phyloP scores from a whole-genome alignment of 2,888 invertebrate genomes.

The Willowsia nigromaculata region DNA sequence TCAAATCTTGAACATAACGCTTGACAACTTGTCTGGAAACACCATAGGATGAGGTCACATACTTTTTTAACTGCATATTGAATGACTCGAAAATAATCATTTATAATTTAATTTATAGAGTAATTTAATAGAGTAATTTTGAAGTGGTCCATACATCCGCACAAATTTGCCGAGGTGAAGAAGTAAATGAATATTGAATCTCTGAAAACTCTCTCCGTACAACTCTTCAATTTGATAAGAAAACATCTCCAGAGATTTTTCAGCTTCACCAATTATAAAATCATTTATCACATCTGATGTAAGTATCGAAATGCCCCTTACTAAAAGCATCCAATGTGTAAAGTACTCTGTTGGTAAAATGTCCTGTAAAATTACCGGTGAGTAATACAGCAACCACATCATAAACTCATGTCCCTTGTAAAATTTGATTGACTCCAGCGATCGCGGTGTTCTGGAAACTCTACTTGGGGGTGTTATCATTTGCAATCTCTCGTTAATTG shows the following conservation, averaged over 20 bases:
- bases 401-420: constrained; percentile 34
- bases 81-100: too few species aligned
- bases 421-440: background rate
- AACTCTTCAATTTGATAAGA: background rate
- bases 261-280: background rate
- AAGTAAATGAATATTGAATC: background rate
- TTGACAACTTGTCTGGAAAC: too few species aligned
- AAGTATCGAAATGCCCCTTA: background rate
- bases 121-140: background rate
- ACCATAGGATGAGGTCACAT: too few species aligned
- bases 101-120: too few species aligned
- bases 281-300: background rate
- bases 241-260: background rate
- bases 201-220: background rate
- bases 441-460: background rate
- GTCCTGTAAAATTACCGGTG: background rate
- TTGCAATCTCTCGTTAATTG: background rate
- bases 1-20: too few species aligned
- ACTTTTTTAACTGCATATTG: too few species aligned
- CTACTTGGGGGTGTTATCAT: background rate
- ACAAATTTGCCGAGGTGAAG: background rate
- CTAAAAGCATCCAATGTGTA: background rate
- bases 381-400: constrained; percentile 33
- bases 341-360: background rate
- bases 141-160: background rate